phyloP scores from a whole-genome alignment of 2,888 invertebrate species.

The Napeogenes sylphis region DNA sequence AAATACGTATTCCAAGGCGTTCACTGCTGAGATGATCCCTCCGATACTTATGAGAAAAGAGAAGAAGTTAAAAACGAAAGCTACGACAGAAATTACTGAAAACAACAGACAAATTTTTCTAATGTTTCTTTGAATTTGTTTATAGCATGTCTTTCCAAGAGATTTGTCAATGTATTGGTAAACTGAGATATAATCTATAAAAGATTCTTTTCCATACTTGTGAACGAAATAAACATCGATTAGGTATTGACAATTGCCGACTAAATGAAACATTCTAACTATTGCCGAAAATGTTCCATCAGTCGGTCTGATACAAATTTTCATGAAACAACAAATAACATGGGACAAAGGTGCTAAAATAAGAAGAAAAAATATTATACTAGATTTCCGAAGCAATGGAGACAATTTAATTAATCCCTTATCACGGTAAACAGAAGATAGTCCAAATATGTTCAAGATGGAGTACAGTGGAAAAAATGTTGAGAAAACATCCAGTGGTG shows the following conservation, averaged over 20 bases:
- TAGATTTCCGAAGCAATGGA: conserved; percentile 13
- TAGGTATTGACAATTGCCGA: conserved; percentile 10
- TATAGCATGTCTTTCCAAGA: conserved; percentile 11
- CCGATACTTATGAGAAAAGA: conserved; percentile 13
- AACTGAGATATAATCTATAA: conserved; percentile 13
- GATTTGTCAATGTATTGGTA: conserved; percentile 16
- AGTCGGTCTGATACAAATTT: neutral
- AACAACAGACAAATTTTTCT: conserved; percentile 10
- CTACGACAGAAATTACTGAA: neutral
- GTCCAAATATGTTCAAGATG: conserved; percentile 14
- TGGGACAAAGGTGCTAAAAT: neutral
- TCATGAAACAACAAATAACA: conserved; percentile 7
- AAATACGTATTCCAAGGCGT: conserved; percentile 21
- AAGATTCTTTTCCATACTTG: conserved; percentile 10
- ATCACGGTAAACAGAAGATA: conserved; percentile 13
- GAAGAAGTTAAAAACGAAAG: conserved; percentile 14
- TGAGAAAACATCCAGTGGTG: conserved; percentile 12
- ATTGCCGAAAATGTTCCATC: conserved; percentile 1
- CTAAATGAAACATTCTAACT: conserved; percentile 7
- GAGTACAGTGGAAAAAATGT: conserved; percentile 15
- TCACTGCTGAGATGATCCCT: conserved; percentile 14
- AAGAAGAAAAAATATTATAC: conserved; percentile 5
- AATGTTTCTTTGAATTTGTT: conserved; percentile 9
- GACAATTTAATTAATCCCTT: conserved; percentile 11
- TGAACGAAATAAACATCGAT: conserved; percentile 10